Evolutionary conservation across 2,113 vertebrate genomes (phyloP).

Genomic region (Serinus canaria): DNA sequence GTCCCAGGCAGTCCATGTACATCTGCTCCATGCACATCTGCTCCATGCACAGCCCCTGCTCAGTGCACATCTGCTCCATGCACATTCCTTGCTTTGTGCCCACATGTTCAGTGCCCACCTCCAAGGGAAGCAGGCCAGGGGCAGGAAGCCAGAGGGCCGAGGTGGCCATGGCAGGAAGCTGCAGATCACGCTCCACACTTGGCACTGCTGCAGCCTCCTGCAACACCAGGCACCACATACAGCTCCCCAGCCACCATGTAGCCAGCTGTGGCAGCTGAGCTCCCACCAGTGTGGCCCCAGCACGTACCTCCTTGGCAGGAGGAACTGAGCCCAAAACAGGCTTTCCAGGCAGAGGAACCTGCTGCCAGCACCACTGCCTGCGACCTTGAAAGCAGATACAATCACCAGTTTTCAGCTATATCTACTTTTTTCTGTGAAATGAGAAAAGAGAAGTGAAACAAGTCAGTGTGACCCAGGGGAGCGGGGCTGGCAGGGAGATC

Average conservation of each 20-base stretch:
- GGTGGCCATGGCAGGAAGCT: not conserved
- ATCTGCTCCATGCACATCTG: not conserved
- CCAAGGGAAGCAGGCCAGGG: fast-evolving
- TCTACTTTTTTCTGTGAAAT: not conserved
- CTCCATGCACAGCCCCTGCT: too few species aligned
- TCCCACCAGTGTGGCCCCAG: fast-evolving
- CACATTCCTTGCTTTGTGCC: not conserved
- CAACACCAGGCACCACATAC: fast-evolving
- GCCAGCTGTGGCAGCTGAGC: fast-evolving
- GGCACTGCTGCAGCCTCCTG: not conserved
- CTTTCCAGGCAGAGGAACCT: not conserved
- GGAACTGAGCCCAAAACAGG: not conserved
- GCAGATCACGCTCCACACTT: fast-evolving
- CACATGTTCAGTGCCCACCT: fast-evolving
- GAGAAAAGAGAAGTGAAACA: conserved; percentile 11
- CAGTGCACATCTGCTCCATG: not conserved
- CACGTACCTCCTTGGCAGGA: fast-evolving
- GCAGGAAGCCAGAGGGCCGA: not conserved
- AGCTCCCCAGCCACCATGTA: not conserved
- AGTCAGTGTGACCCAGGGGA: not conserved
- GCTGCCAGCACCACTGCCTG: fast-evolving
- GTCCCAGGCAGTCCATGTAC: not conserved
- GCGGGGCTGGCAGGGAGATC: not conserved
- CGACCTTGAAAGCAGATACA: not conserved
- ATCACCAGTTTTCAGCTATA: not conserved